Evolutionary conservation across 1,140 invertebrate genomes (phyloP).

Genomic region (Zaprionus inermis): DNA sequence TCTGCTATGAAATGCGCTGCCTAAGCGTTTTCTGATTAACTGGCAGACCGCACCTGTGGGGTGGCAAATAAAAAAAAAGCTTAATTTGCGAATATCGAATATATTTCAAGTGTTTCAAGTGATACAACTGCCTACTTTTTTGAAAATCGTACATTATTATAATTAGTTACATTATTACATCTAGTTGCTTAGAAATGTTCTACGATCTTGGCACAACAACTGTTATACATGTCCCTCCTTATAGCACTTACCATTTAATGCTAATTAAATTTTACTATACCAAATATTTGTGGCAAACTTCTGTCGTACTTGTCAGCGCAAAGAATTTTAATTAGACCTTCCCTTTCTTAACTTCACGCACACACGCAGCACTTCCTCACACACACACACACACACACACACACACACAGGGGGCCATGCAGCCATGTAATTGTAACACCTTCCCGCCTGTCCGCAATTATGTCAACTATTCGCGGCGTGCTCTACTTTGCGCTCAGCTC

Average conservation of each 20-base stretch:
- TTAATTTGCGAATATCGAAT: neutral
- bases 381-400: constrained; percentile 7
- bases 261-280: constrained; percentile 15
- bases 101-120: no score
- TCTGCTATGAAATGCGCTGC: constrained; percentile 11
- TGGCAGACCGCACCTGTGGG: constrained; percentile 41
- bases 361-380: neutral
- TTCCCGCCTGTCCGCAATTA: constrained; percentile 33
- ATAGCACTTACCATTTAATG: neutral
- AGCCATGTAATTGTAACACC: constrained; percentile 27
- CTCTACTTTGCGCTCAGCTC: neutral
- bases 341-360: neutral
- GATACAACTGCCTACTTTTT: no score
- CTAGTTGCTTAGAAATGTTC: no score
- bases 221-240: neutral
- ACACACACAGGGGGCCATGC: constrained; percentile 10
- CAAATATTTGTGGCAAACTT: constrained; percentile 31
- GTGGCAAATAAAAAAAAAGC: neutral
- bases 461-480: constrained; percentile 44
- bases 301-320: constrained; percentile 5
- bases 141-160: no score
- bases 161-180: no score
- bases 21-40: constrained; percentile 76
- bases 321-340: constrained; percentile 41
- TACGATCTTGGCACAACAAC: no score